These are phyloP conservation scores for Sardinella longiceps DNA, from an alignment of 2,797 vertebrate genomes.

Conservation along the genomic window DNA sequence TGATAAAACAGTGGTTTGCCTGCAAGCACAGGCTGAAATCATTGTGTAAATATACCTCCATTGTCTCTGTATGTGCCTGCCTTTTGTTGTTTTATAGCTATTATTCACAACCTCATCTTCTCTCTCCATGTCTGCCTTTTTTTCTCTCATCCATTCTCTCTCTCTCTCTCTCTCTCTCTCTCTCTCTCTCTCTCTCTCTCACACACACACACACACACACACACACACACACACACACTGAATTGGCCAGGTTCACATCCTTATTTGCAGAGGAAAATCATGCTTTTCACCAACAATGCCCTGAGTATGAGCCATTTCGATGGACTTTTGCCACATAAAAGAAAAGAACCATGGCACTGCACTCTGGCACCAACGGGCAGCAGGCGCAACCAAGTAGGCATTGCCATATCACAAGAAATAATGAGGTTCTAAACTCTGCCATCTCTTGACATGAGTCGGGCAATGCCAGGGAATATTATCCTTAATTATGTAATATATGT, in stretches of 20 bases:
- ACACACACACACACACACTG: neutral
- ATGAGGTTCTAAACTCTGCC: too few species aligned
- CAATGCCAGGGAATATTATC: too few species aligned
- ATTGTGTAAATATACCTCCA: neutral
- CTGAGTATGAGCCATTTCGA: too few species aligned
- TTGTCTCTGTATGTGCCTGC: neutral
- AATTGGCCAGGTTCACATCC: too few species aligned
- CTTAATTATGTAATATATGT: neutral
- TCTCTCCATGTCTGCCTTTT: neutral
- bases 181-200: neutral
- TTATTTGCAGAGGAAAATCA: too few species aligned
- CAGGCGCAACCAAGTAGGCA: too few species aligned
- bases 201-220: neutral
- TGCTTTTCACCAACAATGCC: too few species aligned
- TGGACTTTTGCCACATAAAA: too few species aligned
- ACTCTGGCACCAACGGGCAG: too few species aligned
- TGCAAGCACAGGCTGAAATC: neutral
- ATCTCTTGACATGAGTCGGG: too few species aligned
- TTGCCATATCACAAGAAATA: too few species aligned
- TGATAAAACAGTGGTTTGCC: neutral
- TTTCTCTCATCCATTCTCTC: neutral
- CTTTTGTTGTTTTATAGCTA: constrained; percentile 10
- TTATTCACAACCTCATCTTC: neutral
- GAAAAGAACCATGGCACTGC: too few species aligned
- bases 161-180: neutral